These are phyloP conservation scores for Coryphaenoides rupestris DNA, from an alignment of 2,113 vertebrate species.

Conservation along the genomic window DNA sequence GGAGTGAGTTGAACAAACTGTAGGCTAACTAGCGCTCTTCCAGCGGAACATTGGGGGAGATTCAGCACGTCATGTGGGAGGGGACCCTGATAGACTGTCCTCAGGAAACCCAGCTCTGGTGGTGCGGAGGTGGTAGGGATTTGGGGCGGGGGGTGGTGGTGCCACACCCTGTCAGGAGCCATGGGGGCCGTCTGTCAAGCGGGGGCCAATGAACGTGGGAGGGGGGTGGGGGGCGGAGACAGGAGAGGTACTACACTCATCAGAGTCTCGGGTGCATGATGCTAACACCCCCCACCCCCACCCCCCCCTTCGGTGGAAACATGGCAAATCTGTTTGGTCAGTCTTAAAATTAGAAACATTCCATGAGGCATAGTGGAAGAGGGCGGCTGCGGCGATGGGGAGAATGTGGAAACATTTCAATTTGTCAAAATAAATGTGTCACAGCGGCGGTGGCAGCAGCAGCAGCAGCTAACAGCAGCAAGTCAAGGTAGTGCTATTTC, in stretches of 20 bases:
- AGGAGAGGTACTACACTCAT: conserved; percentile 30
- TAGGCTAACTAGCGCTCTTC: too few relatives aligned
- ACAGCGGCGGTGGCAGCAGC: too few relatives aligned
- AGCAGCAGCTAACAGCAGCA: conserved; percentile 31
- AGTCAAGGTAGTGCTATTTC: conserved; percentile 50
- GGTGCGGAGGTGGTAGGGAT: too few relatives aligned
- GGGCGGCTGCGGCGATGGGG: neutral
- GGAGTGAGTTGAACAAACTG: too few relatives aligned
- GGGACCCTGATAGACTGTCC: conserved; percentile 6
- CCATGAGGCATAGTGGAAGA: conserved; percentile 34
- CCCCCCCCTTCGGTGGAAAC: conserved; percentile 34
- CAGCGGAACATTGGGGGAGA: too few relatives aligned
- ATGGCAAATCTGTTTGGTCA: conserved; percentile 55
- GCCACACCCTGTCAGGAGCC: conserved; percentile 17
- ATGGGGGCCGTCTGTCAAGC: conserved; percentile 15
- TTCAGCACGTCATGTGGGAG: neutral
- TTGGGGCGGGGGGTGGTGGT: neutral
- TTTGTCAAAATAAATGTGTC: conserved; percentile 65
- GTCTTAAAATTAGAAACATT: conserved; percentile 59
- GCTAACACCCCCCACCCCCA: conserved; percentile 50
- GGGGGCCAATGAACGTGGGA: conserved; percentile 15
- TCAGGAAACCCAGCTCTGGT: conserved; percentile 9
- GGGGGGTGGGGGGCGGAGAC: neutral
- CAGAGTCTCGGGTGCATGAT: conserved; percentile 43
- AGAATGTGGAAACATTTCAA: conserved; percentile 38